Evolutionary conservation across 2,888 invertebrate species (phyloP).

Genomic region (Dynastes tityus): DNA sequence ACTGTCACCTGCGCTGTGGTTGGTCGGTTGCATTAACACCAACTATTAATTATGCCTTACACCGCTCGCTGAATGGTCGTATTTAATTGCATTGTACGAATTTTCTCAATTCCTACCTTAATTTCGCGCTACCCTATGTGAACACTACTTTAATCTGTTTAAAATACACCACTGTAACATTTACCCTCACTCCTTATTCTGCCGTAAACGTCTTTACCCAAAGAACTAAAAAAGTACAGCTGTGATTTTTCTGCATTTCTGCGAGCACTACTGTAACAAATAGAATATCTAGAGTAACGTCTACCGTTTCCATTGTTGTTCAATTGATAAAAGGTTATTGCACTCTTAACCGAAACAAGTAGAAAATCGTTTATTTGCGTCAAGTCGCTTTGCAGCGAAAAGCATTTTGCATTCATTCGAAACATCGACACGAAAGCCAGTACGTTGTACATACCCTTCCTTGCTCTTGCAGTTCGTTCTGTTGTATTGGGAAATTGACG

Average conservation of each 20-base stretch:
- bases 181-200: no score
- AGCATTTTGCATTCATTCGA: background rate
- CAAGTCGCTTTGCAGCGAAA: background rate
- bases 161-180: no score
- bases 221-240: background rate
- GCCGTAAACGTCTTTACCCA: no score
- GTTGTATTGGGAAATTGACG: constrained; percentile 27
- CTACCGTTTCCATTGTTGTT: background rate
- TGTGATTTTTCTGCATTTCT: background rate
- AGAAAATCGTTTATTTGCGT: background rate
- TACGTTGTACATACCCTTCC: background rate
- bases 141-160: no score
- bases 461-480: background rate
- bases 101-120: no score
- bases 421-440: background rate
- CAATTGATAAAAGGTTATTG: constrained; percentile 3
- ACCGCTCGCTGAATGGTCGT: no score
- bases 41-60: no score
- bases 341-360: constrained; percentile 8
- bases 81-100: no score
- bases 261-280: background rate
- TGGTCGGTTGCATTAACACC: no score
- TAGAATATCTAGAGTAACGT: background rate
- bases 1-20: no score
- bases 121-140: no score